These are phyloP conservation scores for Aspidoscelis tigris DNA, from an alignment of 2,113 vertebrate genomes.

Conservation along the genomic window DNA sequence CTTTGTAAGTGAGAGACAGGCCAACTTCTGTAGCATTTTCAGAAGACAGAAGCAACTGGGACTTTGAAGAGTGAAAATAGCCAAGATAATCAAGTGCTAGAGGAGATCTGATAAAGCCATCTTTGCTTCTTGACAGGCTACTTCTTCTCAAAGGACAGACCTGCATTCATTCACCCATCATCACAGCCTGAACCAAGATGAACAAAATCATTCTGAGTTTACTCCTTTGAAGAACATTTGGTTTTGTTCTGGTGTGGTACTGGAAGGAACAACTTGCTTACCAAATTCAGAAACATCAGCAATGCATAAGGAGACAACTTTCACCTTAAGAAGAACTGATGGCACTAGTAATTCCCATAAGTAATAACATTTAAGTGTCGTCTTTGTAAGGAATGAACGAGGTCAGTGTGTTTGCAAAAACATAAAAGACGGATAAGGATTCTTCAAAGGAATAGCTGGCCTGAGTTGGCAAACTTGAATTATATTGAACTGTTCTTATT, in stretches of 20 bases:
- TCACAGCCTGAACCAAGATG: conserved; percentile 54
- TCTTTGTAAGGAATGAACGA: too few relatives aligned
- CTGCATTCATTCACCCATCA: conserved; percentile 62
- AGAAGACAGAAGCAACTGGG: conserved; percentile 40
- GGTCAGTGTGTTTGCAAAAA: too few relatives aligned
- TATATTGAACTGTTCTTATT: too few relatives aligned
- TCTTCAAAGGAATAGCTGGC: too few relatives aligned
- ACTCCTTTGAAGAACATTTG: conserved; percentile 37
- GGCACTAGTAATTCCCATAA: too few relatives aligned
- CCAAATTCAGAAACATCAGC: conserved; percentile 50
- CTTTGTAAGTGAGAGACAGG: conserved; percentile 34
- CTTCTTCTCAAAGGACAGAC: conserved; percentile 63
- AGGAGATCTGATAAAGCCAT: conserved; percentile 61
- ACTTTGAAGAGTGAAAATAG: conserved; percentile 33
- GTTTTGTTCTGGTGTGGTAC: conserved; percentile 28
- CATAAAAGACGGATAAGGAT: too few relatives aligned
- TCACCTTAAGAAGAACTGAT: conserved; percentile 38
- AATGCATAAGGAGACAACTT: conserved; percentile 39
- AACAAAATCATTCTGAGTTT: conserved; percentile 54
- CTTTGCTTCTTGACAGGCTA: conserved; percentile 60
- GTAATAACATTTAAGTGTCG: too few relatives aligned
- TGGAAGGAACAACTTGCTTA: conserved; percentile 27
- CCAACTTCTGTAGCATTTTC: conserved; percentile 8
- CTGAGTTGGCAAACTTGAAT: too few relatives aligned
- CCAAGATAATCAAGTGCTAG: conserved; percentile 59